phyloP scores from a whole-genome alignment of 2,113 vertebrate species.

The Isurus oxyrinchus region DNA sequence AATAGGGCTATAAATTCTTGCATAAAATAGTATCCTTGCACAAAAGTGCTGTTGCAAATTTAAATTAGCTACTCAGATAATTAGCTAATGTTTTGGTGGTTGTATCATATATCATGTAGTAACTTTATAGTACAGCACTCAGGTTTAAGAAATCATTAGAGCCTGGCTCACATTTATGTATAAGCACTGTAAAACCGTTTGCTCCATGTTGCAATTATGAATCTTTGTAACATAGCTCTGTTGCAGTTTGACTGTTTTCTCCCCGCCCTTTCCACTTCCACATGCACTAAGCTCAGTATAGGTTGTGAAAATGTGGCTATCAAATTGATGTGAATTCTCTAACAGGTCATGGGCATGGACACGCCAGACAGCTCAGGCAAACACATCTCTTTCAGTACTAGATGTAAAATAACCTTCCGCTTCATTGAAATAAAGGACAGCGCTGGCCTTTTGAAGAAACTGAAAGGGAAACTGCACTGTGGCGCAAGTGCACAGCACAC shows the following conservation, averaged over 20 bases:
- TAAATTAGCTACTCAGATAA: neutral
- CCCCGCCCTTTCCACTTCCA: neutral
- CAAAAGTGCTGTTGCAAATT: neutral
- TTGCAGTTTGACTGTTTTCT: neutral
- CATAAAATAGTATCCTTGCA: neutral
- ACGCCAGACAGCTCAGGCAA: constrained; percentile 65
- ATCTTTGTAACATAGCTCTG: neutral
- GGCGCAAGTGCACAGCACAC: constrained; percentile 64
- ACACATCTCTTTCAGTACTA: constrained; percentile 74
- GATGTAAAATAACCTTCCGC: constrained; percentile 80
- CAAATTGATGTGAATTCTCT: constrained; percentile 18
- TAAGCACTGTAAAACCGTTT: neutral
- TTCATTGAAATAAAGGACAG: constrained; percentile 83
- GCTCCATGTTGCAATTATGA: neutral
- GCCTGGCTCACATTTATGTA: neutral
- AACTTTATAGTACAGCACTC: neutral
- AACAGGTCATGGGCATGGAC: constrained; percentile 75
- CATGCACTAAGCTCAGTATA: neutral
- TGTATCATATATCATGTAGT: neutral
- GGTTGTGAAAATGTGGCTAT: neutral
- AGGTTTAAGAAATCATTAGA: neutral
- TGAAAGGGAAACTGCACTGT: constrained; percentile 62
- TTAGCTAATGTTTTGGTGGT: neutral
- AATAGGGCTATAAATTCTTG: neutral
- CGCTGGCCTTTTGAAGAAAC: constrained; percentile 69